Percentiles rank a stretch among this genome's conserved stretches.
Evolutionary conservation across 2,888 invertebrate species (phyloP).

Genomic region (Cephus spinipes): DNA sequence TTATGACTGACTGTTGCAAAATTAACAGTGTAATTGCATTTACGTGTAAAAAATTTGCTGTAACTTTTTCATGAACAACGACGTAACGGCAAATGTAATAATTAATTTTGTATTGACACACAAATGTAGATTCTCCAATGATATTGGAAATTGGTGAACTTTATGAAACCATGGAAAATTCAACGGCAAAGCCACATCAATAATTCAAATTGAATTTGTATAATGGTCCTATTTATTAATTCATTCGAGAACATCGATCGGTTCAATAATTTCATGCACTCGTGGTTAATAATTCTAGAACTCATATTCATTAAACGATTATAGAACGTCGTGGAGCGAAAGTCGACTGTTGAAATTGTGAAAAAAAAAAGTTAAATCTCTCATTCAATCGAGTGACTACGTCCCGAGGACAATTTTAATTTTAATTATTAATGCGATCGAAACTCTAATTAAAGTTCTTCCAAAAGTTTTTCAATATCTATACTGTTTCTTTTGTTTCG

Average conservation of each 20-base stretch:
- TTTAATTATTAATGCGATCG: not conserved
- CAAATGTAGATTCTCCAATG: not conserved
- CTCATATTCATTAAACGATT: not conserved
- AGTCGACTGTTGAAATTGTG: not conserved
- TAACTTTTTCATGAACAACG: not conserved
- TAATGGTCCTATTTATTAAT: not conserved
- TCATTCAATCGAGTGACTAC: not conserved
- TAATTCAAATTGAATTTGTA: not conserved
- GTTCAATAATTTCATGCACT: not conserved
- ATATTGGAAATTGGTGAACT: not conserved
- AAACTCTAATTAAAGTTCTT: not conserved
- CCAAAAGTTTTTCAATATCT: not conserved
- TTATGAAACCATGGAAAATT: not conserved
- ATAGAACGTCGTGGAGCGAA: not conserved
- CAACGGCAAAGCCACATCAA: not conserved
- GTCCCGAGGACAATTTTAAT: not conserved
- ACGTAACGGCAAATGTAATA: not conserved
- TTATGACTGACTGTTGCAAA: not conserved
- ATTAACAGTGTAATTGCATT: not conserved
- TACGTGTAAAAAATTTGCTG: not conserved
- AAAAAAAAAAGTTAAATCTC: not conserved
- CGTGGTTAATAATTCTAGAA: not conserved
- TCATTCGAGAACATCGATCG: not conserved
- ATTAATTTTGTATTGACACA: not conserved
- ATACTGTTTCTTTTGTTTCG: not conserved